These are phyloP conservation scores for Platycheirus rosarum DNA, from an alignment of 2,888 invertebrate genomes.

Conservation along the genomic window DNA sequence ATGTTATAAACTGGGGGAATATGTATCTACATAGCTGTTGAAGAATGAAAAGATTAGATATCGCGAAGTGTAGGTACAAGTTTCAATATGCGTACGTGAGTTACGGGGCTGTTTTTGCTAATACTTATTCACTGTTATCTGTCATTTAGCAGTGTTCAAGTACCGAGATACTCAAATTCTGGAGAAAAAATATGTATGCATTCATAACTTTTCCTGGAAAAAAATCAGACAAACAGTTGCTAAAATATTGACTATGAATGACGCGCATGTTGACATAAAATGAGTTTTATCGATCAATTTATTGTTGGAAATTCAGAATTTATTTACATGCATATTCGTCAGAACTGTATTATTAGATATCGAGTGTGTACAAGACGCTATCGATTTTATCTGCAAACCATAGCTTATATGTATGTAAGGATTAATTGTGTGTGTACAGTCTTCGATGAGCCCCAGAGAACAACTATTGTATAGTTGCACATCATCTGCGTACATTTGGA, in stretches of 20 bases:
- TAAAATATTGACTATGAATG: too few species aligned
- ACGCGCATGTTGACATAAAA: neutral
- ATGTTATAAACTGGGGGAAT: conserved; percentile 26
- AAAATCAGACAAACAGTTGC: conserved; percentile 3
- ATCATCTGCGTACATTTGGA: too few species aligned
- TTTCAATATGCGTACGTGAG: conserved; percentile 29
- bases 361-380: too few species aligned
- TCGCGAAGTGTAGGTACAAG: conserved; percentile 23
- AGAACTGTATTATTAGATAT: too few species aligned
- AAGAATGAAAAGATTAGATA: conserved; percentile 52
- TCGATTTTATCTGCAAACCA: too few species aligned
- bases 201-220: conserved; percentile 22
- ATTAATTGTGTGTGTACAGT: too few species aligned
- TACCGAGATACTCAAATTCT: neutral
- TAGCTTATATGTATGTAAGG: too few species aligned
- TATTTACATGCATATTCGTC: too few species aligned
- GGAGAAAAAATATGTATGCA: neutral
- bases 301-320: neutral
- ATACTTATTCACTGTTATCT: neutral
- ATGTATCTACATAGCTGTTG: conserved; percentile 7
- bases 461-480: too few species aligned
- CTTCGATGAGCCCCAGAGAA: too few species aligned
- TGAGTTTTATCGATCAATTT: neutral
- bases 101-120: neutral
- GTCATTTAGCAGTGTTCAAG: neutral